Conservation (phyloP, 2,113 vertebrate species). For the Grammatotria lemairii region DNA sequence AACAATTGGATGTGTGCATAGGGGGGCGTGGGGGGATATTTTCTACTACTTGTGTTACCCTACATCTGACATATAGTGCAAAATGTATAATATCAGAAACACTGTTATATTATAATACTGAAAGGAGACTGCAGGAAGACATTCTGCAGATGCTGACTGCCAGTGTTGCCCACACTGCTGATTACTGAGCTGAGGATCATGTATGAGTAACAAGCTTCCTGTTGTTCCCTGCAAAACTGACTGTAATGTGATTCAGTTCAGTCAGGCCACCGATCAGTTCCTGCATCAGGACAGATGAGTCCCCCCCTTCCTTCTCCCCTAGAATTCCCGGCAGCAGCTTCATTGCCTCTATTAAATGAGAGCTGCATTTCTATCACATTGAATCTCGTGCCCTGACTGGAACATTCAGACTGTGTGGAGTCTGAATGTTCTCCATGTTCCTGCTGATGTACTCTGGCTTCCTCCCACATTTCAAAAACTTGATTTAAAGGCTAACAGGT, state of each 20-base stretch:
- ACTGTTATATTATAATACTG: background rate
- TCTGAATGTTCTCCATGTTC: background rate
- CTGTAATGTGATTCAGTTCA: background rate
- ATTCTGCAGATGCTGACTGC: background rate
- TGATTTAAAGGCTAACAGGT: background rate
- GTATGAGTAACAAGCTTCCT: background rate
- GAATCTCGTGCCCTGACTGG: background rate
- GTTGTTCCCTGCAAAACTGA: background rate
- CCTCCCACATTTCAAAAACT: background rate
- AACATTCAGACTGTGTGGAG: background rate
- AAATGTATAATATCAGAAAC: background rate
- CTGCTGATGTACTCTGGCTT: background rate
- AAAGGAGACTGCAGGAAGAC: background rate
- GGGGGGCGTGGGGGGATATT: background rate
- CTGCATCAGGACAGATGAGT: background rate
- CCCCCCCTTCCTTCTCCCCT: background rate
- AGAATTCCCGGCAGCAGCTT: background rate
- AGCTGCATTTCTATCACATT: slow-evolving; percentile 8
- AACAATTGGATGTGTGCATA: background rate
- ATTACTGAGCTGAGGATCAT: background rate
- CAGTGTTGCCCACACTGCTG: background rate
- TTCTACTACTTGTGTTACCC: background rate
- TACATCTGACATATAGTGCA: background rate
- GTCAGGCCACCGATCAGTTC: background rate
- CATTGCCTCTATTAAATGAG: slow-evolving; percentile 86